Percentiles rank a stretch among this genome's conserved stretches.
Evolutionary conservation across 2,797 vertebrate species (phyloP).

Genomic region (Ficedula albicollis): DNA sequence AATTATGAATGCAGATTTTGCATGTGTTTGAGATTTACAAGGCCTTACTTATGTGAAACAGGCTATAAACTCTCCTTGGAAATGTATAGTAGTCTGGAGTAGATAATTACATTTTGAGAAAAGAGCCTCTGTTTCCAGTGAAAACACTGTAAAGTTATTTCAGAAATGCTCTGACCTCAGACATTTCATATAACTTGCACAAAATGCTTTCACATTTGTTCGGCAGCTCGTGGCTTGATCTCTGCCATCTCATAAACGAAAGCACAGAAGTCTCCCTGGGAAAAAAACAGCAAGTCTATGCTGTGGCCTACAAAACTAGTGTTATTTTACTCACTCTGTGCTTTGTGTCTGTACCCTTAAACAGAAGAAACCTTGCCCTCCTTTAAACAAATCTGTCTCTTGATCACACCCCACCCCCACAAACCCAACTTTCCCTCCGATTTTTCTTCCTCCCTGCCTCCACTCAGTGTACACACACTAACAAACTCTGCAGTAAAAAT

Average conservation of each 20-base stretch:
- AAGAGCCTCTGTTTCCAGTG: constrained; percentile 61
- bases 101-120: constrained; percentile 46
- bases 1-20: constrained; percentile 57
- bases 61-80: constrained; percentile 42
- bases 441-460: constrained; percentile 7
- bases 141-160: constrained; percentile 58
- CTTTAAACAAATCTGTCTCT: constrained; percentile 54
- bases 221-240: neutral
- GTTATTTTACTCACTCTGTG: constrained; percentile 51
- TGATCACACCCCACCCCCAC: neutral
- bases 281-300: constrained; percentile 39
- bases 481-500: constrained; percentile 34
- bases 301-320: constrained; percentile 16
- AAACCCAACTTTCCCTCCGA: neutral
- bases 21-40: constrained; percentile 60
- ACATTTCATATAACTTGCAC: constrained; percentile 25
- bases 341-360: constrained; percentile 42
- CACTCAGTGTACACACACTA: neutral
- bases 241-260: constrained; percentile 50
- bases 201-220: constrained; percentile 57
- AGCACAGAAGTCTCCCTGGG: constrained; percentile 53
- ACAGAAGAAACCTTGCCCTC: constrained; percentile 45
- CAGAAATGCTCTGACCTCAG: constrained; percentile 60
- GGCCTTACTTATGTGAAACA: constrained; percentile 28
- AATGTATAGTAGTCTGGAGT: constrained; percentile 28